Evolutionary conservation across 1,140 invertebrate genomes (phyloP).

Genomic region (Platorchestia sp.): DNA sequence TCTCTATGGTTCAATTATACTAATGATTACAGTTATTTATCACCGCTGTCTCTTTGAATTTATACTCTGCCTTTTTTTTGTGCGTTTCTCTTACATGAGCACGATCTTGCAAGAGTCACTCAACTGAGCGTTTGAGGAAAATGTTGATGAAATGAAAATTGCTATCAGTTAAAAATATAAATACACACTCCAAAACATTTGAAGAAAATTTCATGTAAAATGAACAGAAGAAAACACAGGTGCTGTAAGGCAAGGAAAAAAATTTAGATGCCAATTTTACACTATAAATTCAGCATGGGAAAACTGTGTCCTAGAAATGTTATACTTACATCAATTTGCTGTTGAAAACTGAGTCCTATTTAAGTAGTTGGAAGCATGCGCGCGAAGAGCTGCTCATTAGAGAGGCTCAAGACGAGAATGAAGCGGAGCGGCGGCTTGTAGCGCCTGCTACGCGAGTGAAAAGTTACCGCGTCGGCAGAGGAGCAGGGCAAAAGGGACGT

Average conservation of each 20-base stretch:
- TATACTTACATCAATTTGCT: neutral
- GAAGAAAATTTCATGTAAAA: neutral
- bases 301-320: neutral
- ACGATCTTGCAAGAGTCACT: neutral
- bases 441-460: neutral
- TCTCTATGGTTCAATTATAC: constrained; percentile 55
- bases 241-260: neutral
- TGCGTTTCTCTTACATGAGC: neutral
- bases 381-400: no score
- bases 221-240: neutral
- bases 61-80: neutral
- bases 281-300: neutral
- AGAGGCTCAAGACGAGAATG: neutral
- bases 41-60: constrained; percentile 38
- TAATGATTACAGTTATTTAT: constrained; percentile 47
- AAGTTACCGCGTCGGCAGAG: neutral
- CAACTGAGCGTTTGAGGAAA: neutral
- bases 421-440: neutral
- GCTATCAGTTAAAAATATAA: neutral
- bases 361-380: no score
- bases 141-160: neutral
- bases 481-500: neutral
- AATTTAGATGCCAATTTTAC: neutral
- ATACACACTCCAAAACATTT: neutral
- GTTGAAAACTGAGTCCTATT: neutral